Evolutionary conservation across 2,888 invertebrate genomes (phyloP).

Genomic region (Drosophila meridionalis): DNA sequence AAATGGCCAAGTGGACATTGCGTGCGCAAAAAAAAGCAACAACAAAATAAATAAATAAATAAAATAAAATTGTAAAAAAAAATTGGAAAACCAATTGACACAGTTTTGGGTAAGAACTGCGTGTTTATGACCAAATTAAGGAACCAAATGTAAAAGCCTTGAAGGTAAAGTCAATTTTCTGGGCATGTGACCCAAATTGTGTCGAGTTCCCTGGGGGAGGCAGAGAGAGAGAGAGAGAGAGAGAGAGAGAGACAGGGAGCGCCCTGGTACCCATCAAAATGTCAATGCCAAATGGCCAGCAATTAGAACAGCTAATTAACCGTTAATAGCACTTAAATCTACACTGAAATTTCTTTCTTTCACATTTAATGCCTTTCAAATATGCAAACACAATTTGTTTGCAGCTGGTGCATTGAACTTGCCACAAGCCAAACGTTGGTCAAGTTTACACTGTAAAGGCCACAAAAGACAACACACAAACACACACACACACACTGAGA

Average conservation of each 20-base stretch:
- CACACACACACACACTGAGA: slow-evolving; percentile 18
- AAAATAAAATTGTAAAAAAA: slow-evolving; percentile 15
- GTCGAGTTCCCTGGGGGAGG: slow-evolving; percentile 12
- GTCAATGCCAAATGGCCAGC: slow-evolving; percentile 45
- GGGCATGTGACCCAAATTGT: slow-evolving; percentile 54
- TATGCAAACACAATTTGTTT: neutral
- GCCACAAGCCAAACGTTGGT: slow-evolving; percentile 40
- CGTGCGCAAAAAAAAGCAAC: slow-evolving; percentile 47
- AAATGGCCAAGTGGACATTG: slow-evolving; percentile 31
- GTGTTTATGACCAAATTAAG: slow-evolving; percentile 32
- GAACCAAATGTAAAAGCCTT: slow-evolving; percentile 5
- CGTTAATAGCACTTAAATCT: slow-evolving; percentile 3
- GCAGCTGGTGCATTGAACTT: slow-evolving; percentile 54
- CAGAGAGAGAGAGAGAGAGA: neutral
- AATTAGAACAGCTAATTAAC: slow-evolving; percentile 28
- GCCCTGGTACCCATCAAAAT: slow-evolving; percentile 25
- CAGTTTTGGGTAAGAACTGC: slow-evolving; percentile 56
- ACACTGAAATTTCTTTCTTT: neutral
- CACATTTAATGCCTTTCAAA: slow-evolving; percentile 13
- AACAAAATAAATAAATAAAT: neutral
- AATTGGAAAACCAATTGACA: slow-evolving; percentile 58
- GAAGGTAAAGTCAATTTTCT: slow-evolving; percentile 23
- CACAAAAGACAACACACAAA: slow-evolving; percentile 15
- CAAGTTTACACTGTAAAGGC: slow-evolving; percentile 41
- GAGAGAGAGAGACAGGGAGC: neutral